Base-by-base conservation (phyloP, 2,888 invertebrate species). In the Dorcus parallelipipedus region DNA sequence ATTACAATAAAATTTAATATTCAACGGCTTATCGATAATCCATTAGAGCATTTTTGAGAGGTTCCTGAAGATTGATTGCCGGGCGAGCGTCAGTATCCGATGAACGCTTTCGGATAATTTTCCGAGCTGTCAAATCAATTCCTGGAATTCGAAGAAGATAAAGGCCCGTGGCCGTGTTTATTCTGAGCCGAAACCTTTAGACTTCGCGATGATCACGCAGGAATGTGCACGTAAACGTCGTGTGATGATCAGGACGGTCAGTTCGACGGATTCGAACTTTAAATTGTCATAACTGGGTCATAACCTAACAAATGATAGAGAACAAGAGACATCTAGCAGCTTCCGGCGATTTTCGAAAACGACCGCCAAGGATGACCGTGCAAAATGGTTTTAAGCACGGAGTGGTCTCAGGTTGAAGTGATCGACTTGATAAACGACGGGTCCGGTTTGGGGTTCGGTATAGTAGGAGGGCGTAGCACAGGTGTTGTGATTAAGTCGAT, bases 391-490 rank as follows among this genome's bases (percentile, higher is more conserved):
- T 86, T 98, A 82, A 97, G 94, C 82, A 97, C 97, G 79, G 98
- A 98, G 86, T 98, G 97, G 97, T 96, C 96, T 72, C 97, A 98
- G 85, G 95, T 99, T 79, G 98, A 99, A 88, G 94, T 97, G 74
- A 95, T 99, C 79, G 97, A 98, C 81, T 86, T 99, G 72, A 86
- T 91, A 70, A 98, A 98, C 80, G 97, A 98, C 84, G 97, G 97
- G 69, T 93, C 95, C 73, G 97, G 97, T 54, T 86, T 98, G 71
- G 99, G 99, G 64, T 99, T 99, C 81, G 98, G 98, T 70, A 91
- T 99, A 74, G 97, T 99, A 70, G 99, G 99, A 67, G 95, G 95
- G 42, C 88, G 95, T 65, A 97, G 96, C 80, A 98, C 98, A 40
- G 99, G 99, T 40, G 98, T 99, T 58, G 97, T 99, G 59, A 96